Conservation (phyloP, 2,113 vertebrate genomes). For the Isurus oxyrinchus region DNA sequence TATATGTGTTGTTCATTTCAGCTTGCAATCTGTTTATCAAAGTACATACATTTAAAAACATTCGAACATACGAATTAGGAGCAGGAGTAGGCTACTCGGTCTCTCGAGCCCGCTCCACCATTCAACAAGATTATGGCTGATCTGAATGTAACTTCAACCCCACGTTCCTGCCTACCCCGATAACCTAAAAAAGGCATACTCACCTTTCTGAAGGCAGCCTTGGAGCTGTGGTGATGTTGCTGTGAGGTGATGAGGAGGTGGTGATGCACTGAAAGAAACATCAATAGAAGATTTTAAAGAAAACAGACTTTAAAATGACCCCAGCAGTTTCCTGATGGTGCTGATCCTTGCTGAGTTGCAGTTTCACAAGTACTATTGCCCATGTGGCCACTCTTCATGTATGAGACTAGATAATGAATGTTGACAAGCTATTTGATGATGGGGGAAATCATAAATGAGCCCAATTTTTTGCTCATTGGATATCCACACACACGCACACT, state of each 20-base stretch:
- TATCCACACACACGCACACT: neutral
- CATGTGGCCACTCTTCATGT: neutral
- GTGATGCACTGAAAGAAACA: constrained; percentile 72
- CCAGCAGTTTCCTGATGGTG: neutral
- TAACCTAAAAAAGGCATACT: constrained; percentile 41
- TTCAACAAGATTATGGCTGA: no score
- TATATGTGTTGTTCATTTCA: neutral
- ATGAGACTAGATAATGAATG: neutral
- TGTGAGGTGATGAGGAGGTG: constrained; percentile 79
- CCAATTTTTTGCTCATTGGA: neutral
- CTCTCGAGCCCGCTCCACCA: no score
- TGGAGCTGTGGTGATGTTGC: constrained; percentile 72
- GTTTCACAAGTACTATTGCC: neutral
- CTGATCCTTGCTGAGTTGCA: neutral
- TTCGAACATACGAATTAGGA: no score
- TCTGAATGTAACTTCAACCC: no score
- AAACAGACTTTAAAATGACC: constrained; percentile 42
- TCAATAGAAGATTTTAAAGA: neutral
- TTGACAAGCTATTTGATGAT: neutral
- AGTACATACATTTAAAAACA: neutral
- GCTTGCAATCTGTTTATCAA: neutral
- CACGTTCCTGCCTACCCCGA: no score
- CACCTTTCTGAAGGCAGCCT: constrained; percentile 84
- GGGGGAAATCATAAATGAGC: neutral
- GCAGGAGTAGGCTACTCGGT: no score